Evolutionary conservation across 2,888 invertebrate species (phyloP).

Genomic region (Sesamia inferens): DNA sequence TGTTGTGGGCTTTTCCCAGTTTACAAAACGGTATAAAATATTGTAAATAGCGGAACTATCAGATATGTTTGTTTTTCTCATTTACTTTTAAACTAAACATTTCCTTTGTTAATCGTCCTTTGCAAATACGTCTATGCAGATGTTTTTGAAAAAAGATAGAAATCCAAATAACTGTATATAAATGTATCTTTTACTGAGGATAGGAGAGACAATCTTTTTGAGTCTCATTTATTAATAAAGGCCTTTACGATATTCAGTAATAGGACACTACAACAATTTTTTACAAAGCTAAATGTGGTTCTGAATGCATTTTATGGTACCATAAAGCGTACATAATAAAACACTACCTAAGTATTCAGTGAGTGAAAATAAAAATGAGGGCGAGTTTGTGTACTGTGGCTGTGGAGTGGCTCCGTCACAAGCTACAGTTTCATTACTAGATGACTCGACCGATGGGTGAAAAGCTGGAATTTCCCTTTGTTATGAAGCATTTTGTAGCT

Average conservation of each 20-base stretch:
- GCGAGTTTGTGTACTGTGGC: constrained; percentile 65
- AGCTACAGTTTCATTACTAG: constrained; percentile 83
- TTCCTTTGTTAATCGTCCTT: neutral
- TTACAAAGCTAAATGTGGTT: constrained; percentile 66
- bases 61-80: no score
- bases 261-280: constrained; percentile 32
- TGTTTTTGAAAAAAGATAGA: neutral
- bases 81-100: neutral
- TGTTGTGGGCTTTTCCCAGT: neutral
- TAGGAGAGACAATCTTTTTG: neutral
- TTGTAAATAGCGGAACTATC: neutral
- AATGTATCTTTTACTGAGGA: no score
- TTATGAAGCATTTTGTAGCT: constrained; percentile 73
- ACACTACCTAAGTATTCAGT: constrained; percentile 74
- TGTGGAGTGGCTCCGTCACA: constrained; percentile 69
- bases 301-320: constrained; percentile 71
- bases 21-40: no score
- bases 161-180: neutral
- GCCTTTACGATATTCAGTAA: constrained; percentile 26
- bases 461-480: constrained; percentile 82
- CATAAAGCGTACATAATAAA: constrained; percentile 72
- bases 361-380: constrained; percentile 77
- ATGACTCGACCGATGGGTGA: constrained; percentile 80
- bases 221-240: constrained; percentile 2
- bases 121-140: neutral